phyloP scores from a whole-genome alignment of 2,888 invertebrate genomes.

The Tholera decimalis region DNA sequence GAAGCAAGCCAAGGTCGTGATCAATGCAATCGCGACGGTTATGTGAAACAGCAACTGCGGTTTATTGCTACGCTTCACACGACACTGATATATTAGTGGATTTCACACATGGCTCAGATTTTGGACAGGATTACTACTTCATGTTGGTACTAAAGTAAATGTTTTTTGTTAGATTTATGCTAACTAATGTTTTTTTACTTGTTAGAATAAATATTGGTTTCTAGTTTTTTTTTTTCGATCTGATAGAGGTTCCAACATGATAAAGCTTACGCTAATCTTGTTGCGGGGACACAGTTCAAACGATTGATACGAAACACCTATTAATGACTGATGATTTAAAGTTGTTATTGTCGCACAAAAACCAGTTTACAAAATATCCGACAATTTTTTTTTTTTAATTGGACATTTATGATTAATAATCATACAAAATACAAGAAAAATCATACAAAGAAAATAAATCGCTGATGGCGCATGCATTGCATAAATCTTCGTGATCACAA shows the following conservation, averaged over 20 bases:
- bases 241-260: neutral
- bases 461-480: constrained; percentile 66
- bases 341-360: constrained; percentile 5
- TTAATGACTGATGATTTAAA: constrained; percentile 5
- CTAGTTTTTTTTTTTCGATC: neutral
- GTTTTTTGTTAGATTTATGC: neutral
- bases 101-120: constrained; percentile 11
- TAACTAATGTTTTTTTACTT: neutral
- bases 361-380: neutral
- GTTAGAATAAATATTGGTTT: neutral
- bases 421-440: neutral
- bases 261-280: neutral
- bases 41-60: constrained; percentile 51
- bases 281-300: constrained; percentile 1
- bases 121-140: neutral
- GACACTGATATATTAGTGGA: constrained; percentile 18
- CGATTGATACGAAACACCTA: constrained; percentile 3
- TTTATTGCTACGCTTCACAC: constrained; percentile 52
- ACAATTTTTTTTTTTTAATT: neutral
- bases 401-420: constrained; percentile 1
- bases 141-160: neutral
- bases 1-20: constrained; percentile 67
- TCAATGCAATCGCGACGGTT: constrained; percentile 60
- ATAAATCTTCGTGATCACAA: constrained; percentile 58
- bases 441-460: constrained; percentile 43